A percentile compares a stretch with the other conserved stretches of the same genome.
phyloP scores from a whole-genome alignment of 2,113 vertebrate species.

The Percopsis transmontana region DNA sequence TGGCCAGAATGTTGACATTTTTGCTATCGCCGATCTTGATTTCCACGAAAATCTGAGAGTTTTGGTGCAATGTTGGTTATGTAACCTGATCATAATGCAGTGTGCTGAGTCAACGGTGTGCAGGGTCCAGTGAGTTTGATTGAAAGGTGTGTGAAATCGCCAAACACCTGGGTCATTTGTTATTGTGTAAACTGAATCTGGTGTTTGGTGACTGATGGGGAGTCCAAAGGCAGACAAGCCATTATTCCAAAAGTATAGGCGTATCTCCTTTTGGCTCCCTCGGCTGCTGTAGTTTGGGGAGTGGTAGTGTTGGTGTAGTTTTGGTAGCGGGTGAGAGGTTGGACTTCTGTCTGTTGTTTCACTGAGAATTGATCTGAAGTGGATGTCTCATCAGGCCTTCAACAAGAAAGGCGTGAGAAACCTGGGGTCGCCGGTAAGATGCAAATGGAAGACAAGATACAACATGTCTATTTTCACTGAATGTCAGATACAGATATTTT shows the following conservation, averaged over 20 bases:
- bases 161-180: neutral
- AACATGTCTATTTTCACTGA: neutral
- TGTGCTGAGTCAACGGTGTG: neutral
- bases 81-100: neutral
- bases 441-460: slow-evolving; percentile 18
- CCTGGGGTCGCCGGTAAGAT: slow-evolving; percentile 78
- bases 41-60: no score
- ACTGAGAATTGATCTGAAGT: slow-evolving; percentile 58
- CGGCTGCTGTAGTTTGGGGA: slow-evolving; percentile 38
- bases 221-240: slow-evolving; percentile 52
- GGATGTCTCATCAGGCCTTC: slow-evolving; percentile 73
- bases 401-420: slow-evolving; percentile 66
- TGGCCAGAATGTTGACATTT: no score
- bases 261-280: slow-evolving; percentile 64
- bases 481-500: neutral
- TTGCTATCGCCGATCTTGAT: no score
- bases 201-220: slow-evolving; percentile 41
- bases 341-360: slow-evolving; percentile 10
- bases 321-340: slow-evolving; percentile 34
- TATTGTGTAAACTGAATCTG: slow-evolving; percentile 11
- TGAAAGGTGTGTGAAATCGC: neutral
- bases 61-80: no score
- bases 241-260: neutral
- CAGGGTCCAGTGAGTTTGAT: slow-evolving; percentile 1
- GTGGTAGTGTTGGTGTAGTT: slow-evolving; percentile 39